Conservation (phyloP, 1,140 invertebrate species). For the Hylaeus anthracinus region DNA sequence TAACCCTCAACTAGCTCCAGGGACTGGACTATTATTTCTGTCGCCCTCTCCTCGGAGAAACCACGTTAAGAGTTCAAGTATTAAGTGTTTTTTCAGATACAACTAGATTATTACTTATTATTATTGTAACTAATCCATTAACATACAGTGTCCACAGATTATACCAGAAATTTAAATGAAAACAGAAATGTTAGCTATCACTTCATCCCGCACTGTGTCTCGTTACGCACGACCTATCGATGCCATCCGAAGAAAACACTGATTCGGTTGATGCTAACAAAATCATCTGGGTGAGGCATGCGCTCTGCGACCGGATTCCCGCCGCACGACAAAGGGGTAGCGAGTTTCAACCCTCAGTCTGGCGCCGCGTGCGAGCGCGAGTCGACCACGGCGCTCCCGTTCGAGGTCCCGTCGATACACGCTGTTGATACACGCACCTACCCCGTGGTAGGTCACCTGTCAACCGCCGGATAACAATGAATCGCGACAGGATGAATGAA, state of each 20-base stretch:
- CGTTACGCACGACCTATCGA: background rate
- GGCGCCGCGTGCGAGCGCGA: constrained; percentile 76
- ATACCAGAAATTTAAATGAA: too few species aligned
- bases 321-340: constrained; percentile 42
- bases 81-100: too few species aligned
- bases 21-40: too few species aligned
- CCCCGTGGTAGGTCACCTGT: constrained; percentile 3
- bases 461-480: constrained; percentile 44
- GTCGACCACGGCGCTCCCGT: constrained; percentile 54
- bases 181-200: too few species aligned
- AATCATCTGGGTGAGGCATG: constrained; percentile 35
- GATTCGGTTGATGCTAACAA: constrained; percentile 30
- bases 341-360: constrained; percentile 72
- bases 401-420: constrained; percentile 14
- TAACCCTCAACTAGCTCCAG: too few species aligned
- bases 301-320: constrained; percentile 25
- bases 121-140: background rate
- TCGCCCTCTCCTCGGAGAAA: too few species aligned
- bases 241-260: constrained; percentile 17
- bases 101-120: too few species aligned
- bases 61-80: too few species aligned
- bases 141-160: too few species aligned
- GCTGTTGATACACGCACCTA: background rate
- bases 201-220: too few species aligned
- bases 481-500: constrained; percentile 40